phyloP scores from a whole-genome alignment of 2,797 vertebrate genomes.

The Thunnus albacares region DNA sequence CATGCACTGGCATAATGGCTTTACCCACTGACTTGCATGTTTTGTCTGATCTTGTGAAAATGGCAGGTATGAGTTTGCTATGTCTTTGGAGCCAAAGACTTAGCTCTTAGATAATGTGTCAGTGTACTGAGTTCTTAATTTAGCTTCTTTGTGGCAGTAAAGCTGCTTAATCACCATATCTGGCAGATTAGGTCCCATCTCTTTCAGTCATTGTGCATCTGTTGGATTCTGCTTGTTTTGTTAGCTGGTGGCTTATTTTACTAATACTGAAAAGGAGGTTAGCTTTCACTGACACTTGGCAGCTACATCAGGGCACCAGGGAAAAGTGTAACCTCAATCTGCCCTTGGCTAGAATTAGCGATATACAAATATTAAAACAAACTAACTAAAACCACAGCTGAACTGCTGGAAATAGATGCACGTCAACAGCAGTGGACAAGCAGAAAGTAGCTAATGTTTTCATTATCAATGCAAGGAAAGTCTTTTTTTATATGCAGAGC shows the following conservation, averaged over 20 bases:
- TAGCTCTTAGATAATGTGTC: conserved; percentile 42
- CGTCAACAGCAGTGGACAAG: neutral
- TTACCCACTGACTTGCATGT: conserved; percentile 7
- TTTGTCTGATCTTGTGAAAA: conserved; percentile 31
- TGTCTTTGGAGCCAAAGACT: conserved; percentile 20
- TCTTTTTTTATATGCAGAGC: neutral
- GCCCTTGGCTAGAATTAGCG: conserved; percentile 24
- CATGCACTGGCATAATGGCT: neutral
- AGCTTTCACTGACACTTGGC: conserved; percentile 63
- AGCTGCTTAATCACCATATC: conserved; percentile 61
- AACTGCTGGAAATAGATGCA: neutral
- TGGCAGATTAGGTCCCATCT: conserved; percentile 66
- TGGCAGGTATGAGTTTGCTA: conserved; percentile 17
- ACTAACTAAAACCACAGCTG: conserved; percentile 2
- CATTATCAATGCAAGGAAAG: neutral
- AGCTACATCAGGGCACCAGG: conserved; percentile 42
- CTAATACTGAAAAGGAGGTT: conserved; percentile 67
- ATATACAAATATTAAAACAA: conserved; percentile 30
- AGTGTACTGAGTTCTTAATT: conserved; percentile 41
- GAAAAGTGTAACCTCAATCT: conserved; percentile 36
- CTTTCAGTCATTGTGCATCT: conserved; percentile 62
- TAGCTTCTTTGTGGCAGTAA: conserved; percentile 57
- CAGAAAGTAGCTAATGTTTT: neutral
- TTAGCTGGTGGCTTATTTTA: conserved; percentile 62
- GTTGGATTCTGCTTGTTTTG: conserved; percentile 60